Evolutionary conservation across 2,113 vertebrate genomes (phyloP), one percentile per base, ranked within the genome.

Genomic region (Sardina pilchardus): DNA sequence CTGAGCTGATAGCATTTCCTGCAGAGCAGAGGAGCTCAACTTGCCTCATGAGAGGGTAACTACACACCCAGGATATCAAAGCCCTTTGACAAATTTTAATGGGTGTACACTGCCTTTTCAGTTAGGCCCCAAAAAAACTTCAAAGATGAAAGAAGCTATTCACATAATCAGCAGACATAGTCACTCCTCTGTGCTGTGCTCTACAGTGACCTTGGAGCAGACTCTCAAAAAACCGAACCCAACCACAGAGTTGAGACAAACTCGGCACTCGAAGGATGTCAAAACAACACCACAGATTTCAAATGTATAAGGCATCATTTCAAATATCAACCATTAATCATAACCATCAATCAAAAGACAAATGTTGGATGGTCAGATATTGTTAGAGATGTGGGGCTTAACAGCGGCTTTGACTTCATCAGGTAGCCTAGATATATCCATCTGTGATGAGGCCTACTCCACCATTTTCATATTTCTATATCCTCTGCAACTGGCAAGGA

Each of bases 381-480:
- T 36, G 71, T 16, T 16, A 17, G 71, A 34, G 9, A 34, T 34
- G 30, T 34, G 14, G 14, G 30, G 71, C 71, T 36, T 6, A 17
- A 75, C 71, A 34, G 26, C 71, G 36, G 30, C 26, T 78, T 78
- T 78, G 71, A 36, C 16, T 39, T 34, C 26, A 78, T 17, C 10
- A 78, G 71, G 71, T 36, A 36, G n/a, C n/a, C n/a, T n/a, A n/a
- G 30, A 17, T 5, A 78, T 34, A 78, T 78, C 14, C 30, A 78
- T 78, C 34, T 78, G 30, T 34, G 30, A 36, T 1, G 3, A 78
- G 71, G 30, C 71, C 63, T 14, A 30, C 1, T 78, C 83, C 75
- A 83, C 82, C 86, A 78, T 86, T 42, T 87, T 83, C 47, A 75
- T 82, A 67, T 80, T 83, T 87, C 83, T 81, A 48, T 63, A 43